Evolutionary conservation across 1,140 invertebrate genomes (phyloP).

Genomic region (Rhagoletis zephyria): DNA sequence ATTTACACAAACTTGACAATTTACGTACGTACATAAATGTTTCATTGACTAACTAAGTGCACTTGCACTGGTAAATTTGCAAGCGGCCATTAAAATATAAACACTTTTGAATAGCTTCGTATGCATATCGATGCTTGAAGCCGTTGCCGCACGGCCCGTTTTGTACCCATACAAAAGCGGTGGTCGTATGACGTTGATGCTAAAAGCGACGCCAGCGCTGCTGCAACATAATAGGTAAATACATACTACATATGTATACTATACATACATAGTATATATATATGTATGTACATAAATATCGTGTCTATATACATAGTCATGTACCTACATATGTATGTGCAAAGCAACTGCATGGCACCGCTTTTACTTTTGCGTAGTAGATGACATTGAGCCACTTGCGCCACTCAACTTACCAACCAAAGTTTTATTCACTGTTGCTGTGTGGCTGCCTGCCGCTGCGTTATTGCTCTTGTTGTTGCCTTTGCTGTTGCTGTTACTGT

Average conservation of each 20-base stretch:
- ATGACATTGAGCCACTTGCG: constrained; percentile 49
- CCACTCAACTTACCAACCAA: constrained; percentile 27
- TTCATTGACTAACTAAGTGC: neutral
- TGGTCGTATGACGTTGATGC: constrained; percentile 15
- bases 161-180: neutral
- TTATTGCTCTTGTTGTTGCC: neutral
- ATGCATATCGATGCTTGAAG: neutral
- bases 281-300: neutral
- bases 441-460: neutral
- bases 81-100: constrained; percentile 35
- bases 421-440: constrained; percentile 26
- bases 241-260: no score
- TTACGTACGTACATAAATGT: neutral
- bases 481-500: neutral
- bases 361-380: constrained; percentile 43
- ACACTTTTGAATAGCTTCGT: neutral
- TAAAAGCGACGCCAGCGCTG: neutral
- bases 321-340: neutral
- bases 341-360: constrained; percentile 23
- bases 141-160: neutral
- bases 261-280: neutral
- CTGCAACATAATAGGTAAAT: neutral
- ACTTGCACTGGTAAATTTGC: neutral
- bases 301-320: neutral
- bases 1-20: no score